A percentile compares a stretch with the other conserved stretches of the same genome.
Evolutionary conservation across 2,113 vertebrate species (phyloP).

Genomic region (Paramormyrops kingsleyae): DNA sequence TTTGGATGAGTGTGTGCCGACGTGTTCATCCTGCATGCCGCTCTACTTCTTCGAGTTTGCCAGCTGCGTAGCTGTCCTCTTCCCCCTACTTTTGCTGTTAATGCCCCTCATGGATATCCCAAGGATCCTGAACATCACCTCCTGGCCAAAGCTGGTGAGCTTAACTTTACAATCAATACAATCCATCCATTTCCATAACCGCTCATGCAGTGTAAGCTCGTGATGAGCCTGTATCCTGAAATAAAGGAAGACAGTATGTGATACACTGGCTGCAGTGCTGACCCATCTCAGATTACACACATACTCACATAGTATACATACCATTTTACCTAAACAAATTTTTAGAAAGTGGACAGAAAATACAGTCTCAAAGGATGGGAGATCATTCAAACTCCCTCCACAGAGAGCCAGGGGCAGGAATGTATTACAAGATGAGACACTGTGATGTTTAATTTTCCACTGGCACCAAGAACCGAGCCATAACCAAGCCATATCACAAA

Average conservation of each 20-base stretch:
- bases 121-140: slow-evolving; percentile 28
- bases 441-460: not conserved
- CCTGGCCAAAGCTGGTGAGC: slow-evolving; percentile 47
- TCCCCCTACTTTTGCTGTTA: slow-evolving; percentile 49
- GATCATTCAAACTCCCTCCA: not conserved
- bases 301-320: not conserved
- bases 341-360: not conserved
- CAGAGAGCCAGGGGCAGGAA: not conserved
- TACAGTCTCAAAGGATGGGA: not conserved
- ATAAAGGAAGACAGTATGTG: not conserved
- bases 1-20: slow-evolving; percentile 58
- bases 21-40: slow-evolving; percentile 47
- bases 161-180: not conserved
- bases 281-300: not conserved
- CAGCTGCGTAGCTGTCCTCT: slow-evolving; percentile 62
- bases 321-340: not conserved
- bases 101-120: slow-evolving; percentile 44
- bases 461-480: not conserved
- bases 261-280: not conserved
- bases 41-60: slow-evolving; percentile 69
- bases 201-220: not conserved
- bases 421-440: not conserved
- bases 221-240: not conserved
- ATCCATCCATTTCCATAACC: not conserved
- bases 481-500: not conserved